Evolutionary conservation across 1,140 invertebrate genomes (phyloP), one percentile per base, ranked within the genome.

Genomic region (Macrosteles quadrilineatus): DNA sequence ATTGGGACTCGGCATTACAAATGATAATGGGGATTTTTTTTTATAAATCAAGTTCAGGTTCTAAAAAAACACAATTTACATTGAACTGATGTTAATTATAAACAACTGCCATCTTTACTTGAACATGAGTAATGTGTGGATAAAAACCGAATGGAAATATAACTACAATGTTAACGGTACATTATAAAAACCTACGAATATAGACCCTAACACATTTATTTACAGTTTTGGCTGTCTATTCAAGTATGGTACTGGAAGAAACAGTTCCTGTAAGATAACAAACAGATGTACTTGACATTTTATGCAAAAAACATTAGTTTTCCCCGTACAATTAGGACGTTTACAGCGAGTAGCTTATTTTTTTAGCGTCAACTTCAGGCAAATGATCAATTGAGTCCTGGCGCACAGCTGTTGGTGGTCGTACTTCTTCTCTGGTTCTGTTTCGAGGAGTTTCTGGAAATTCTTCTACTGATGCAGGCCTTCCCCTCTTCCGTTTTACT

Each of bases 281-380:
- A 50, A 72, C 27, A 72, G 30, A 27, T 71, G 67, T 11, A 72
- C 67, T 23, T 70, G 4, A 65, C 71, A 72, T 50, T 72, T 72
- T 21, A 71, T 29, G 23, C 71, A 72, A 29, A 31, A 63, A 21
- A 71, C 23, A 30, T 50, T n/a, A 21, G 67, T 55, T 57, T 68
- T 68, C 32, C 62, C 67, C n/a, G 36, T 63, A 23, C 71, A 70
- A 12, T 43, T 63, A 14, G 43, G 30, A 21, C 17, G 32, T 50
- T 72, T 72, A 40, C 71, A 72, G 40, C 71, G 71, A n/a, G 29
- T 71, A 12, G 66, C 27, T 30, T 71, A 29, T 59, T 43, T n/a
- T 45, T n/a, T 71, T 70, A 36, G 40, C 53, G 59, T 72, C 71
- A 31, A 45, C 21, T 21, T 53, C n/a, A 2, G 71, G 68, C 47